These are phyloP conservation scores for Liasis olivaceus DNA, from an alignment of 2,797 vertebrate species.

Conservation along the genomic window DNA sequence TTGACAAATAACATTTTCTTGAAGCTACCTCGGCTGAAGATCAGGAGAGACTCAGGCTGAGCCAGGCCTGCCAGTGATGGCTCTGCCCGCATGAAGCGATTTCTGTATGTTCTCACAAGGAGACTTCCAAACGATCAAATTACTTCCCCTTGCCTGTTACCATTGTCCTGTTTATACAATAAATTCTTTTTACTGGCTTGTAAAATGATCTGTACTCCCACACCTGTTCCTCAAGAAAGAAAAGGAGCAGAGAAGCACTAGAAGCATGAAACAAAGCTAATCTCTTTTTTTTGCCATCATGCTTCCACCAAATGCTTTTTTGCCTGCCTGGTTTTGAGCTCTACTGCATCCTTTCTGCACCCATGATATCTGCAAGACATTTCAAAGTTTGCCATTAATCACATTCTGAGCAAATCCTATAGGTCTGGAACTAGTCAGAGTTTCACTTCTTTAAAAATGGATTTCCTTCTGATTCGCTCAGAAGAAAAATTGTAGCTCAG, in stretches of 20 bases:
- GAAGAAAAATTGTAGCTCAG: not conserved
- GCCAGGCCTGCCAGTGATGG: not conserved
- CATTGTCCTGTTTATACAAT: not conserved
- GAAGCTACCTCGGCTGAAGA: not conserved
- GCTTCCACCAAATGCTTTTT: not conserved
- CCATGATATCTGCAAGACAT: not conserved
- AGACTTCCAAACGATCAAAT: not conserved
- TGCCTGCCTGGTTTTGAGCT: not conserved
- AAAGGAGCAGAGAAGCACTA: not conserved
- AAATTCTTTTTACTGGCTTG: not conserved
- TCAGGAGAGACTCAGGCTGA: not conserved
- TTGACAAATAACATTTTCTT: rapidly evolving
- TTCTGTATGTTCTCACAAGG: not conserved
- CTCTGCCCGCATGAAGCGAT: not conserved
- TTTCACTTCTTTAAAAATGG: not conserved
- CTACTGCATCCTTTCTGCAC: not conserved
- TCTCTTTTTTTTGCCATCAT: not conserved
- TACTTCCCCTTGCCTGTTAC: not conserved
- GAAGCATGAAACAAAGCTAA: slow-evolving; percentile 5
- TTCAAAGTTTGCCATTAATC: not conserved
- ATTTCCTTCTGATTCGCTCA: not conserved
- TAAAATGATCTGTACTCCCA: not conserved
- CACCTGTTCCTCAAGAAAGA: not conserved
- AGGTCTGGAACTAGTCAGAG: not conserved
- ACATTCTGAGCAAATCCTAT: not conserved